These are phyloP conservation scores for Pygoscelis adeliae DNA, from an alignment of 2,113 vertebrate species.

Conservation along the genomic window DNA sequence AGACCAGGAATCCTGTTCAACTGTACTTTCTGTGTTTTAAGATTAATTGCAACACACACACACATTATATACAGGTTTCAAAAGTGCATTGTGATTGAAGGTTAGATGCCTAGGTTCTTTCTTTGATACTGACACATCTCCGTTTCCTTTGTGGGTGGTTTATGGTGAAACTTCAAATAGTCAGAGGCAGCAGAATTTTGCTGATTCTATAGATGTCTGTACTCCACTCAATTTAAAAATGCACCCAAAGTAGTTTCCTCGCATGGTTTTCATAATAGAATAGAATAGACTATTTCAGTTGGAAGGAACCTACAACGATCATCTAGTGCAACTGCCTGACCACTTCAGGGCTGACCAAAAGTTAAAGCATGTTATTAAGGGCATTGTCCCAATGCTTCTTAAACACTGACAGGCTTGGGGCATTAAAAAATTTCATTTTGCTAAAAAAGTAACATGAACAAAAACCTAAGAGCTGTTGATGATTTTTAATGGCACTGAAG, in stretches of 20 bases:
- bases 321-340: neutral
- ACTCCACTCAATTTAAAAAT: neutral
- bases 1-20: neutral
- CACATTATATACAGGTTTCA: neutral
- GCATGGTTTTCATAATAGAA: neutral
- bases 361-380: neutral
- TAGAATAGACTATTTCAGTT: neutral
- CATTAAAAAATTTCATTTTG: neutral
- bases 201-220: neutral
- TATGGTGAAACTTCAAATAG: neutral
- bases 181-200: neutral
- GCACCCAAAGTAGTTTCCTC: neutral
- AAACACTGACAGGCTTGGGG: neutral
- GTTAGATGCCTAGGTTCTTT: neutral
- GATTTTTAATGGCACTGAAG: neutral
- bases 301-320: neutral
- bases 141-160: neutral
- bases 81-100: neutral
- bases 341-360: neutral
- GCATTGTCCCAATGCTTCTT: neutral
- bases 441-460: neutral
- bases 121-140: neutral
- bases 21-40: neutral
- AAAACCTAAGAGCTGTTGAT: neutral
- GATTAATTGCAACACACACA: neutral